Conservation (phyloP, 2,113 vertebrate genomes). For the Eulacestoma nigropectus region DNA sequence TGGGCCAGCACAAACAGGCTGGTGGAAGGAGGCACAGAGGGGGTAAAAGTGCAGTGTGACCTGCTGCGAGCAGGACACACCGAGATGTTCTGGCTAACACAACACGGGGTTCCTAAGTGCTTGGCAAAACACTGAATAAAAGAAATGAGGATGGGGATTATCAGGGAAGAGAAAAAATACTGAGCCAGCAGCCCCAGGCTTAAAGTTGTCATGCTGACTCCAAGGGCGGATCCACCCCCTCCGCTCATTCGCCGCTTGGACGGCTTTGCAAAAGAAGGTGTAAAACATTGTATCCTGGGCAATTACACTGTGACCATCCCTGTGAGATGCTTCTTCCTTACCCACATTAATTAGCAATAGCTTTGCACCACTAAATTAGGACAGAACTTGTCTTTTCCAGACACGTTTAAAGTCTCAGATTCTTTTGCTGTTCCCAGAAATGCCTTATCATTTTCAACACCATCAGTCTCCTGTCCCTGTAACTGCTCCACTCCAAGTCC, state of each 20-base stretch:
- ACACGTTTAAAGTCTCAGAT: background rate
- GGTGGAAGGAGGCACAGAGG: background rate
- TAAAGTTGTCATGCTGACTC: background rate
- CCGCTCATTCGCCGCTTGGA: accelerated
- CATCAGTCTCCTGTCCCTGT: background rate
- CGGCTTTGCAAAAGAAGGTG: background rate
- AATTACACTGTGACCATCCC: background rate
- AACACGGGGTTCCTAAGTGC: background rate
- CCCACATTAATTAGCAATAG: background rate
- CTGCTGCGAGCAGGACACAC: background rate
- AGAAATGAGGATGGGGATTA: slow-evolving; percentile 5
- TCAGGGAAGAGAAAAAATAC: background rate
- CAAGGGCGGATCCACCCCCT: background rate
- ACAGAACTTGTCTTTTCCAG: background rate
- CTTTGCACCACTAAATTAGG: background rate
- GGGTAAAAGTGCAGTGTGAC: background rate
- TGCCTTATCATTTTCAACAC: background rate
- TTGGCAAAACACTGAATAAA: slow-evolving; percentile 14
- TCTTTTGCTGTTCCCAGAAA: background rate
- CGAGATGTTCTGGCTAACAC: background rate
- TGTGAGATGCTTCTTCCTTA: background rate
- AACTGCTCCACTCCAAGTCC: accelerated
- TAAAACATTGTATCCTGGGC: background rate
- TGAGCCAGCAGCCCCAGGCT: background rate
- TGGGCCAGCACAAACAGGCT: background rate